Evolutionary conservation across 2,888 invertebrate species (phyloP), one percentile per base, ranked within the genome.

Genomic region (Trilocha varians): DNA sequence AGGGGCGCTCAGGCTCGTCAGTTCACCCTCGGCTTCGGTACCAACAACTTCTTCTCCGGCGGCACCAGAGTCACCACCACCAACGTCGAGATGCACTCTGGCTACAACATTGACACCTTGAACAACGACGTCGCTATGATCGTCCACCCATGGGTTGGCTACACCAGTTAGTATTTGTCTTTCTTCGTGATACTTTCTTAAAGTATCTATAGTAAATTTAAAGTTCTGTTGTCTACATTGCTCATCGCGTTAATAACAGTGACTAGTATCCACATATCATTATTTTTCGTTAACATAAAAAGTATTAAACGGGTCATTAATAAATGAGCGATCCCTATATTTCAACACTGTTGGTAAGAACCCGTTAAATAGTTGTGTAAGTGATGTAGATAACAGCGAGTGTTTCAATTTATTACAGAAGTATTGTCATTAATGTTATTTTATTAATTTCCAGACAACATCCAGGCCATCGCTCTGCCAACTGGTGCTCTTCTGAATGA

Each of bases 11-110:
- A 63, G 38, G 75, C 70, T 15, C 52, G 57, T 9, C 57, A 57
- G 39, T 61, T 75, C 52, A 42, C 42, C 25, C 58, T 73, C 15
- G 71, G 71, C n/a, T 56, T 63, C 46, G 66, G 65, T 41, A 58
- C 63, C 5, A 44, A 47, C 8, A 39, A 57, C 1, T 56, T 66
- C n/a, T 64, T 59, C 55, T 47, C 50, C 38, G 65, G 65, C 8
- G 65, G 64, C 42, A 47, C 48, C 9, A 53, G 65, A 13, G 47
- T 62, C 45, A 17, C 32, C 47, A 59, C 59, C 48, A 43, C 42
- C 54, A 53, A 46, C 46, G 59, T 64, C 25, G 47, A 48, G 36
- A 34, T 58, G 50, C 62, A 64, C 46, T 46, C 34, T 35, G 47
- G 44, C 44, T 65, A 54, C 46, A 58, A 52, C 43, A 41, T 54